Conservation (phyloP, 2,888 invertebrate genomes). For the Diarsia dahlii region DNA sequence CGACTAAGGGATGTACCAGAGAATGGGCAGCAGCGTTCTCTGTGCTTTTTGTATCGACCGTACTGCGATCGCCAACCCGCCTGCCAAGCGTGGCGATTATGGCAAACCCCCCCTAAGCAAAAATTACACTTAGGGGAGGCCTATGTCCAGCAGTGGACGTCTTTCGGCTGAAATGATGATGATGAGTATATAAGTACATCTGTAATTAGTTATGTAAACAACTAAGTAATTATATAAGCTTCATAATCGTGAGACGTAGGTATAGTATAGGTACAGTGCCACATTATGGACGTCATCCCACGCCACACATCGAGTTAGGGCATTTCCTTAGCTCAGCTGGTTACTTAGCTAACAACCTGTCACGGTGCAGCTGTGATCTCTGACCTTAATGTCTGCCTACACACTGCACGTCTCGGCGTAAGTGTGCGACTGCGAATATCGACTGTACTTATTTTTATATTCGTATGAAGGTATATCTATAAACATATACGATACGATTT, state of each 20-base stretch:
- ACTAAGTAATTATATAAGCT: neutral
- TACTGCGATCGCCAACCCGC: too few relatives aligned
- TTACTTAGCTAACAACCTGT: conserved; percentile 49
- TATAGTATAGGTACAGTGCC: too few relatives aligned
- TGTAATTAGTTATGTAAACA: too few relatives aligned
- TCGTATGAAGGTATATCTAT: neutral
- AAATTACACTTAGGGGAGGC: too few relatives aligned
- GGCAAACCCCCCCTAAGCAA: too few relatives aligned
- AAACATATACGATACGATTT: neutral
- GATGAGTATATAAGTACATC: neutral
- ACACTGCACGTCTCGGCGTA: conserved; percentile 14
- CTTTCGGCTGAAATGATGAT: too few relatives aligned
- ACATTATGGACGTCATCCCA: conserved; percentile 26
- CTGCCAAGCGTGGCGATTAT: too few relatives aligned
- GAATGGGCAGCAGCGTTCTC: too few relatives aligned
- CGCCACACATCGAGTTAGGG: conserved; percentile 38
- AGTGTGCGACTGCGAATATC: conserved; percentile 34
- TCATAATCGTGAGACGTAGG: neutral
- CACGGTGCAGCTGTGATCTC: conserved; percentile 46
- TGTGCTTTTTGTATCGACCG: too few relatives aligned
- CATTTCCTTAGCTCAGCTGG: conserved; percentile 41
- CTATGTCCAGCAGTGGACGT: too few relatives aligned
- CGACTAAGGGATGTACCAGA: too few relatives aligned
- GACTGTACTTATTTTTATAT: neutral
- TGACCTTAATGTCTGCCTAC: conserved; percentile 47